phyloP scores from a whole-genome alignment of 35 echinoderm and acorn worm species.

The Lytechinus pictus region DNA sequence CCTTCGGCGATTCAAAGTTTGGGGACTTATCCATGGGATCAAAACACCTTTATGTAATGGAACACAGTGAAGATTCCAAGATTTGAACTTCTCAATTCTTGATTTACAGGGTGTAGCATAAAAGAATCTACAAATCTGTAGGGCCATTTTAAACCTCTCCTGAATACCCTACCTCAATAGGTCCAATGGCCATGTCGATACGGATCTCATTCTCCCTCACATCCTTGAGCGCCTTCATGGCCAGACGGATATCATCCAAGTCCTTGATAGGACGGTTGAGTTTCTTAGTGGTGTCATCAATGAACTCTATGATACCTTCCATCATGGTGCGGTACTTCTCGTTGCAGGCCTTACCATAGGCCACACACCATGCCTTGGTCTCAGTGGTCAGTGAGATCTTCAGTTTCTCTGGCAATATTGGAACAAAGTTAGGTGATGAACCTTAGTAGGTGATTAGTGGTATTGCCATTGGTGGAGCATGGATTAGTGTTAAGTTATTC shows the following conservation, averaged over 20 bases:
- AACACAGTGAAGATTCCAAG: no score
- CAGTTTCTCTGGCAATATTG: conserved; percentile 77
- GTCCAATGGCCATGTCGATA: conserved; percentile 99
- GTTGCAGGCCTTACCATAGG: conserved; percentile 89
- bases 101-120: no score
- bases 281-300: conserved; percentile 85
- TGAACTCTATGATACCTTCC: conserved; percentile 96
- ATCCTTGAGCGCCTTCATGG: conserved; percentile 92
- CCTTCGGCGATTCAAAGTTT: no score
- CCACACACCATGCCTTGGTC: conserved; percentile 92
- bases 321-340: conserved; percentile 90
- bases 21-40: no score
- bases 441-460: no score
- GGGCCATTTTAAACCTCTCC: no score
- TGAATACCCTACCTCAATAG: conserved; percentile 85
- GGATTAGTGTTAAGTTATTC: no score
- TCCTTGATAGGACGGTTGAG: conserved; percentile 95
- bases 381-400: conserved; percentile 93
- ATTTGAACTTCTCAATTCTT: no score
- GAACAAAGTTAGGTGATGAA: not conserved
- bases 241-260: conserved; percentile 95
- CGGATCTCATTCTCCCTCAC: conserved; percentile 97
- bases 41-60: no score
- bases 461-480: no score
- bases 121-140: no score